Evolutionary conservation across 2,888 invertebrate species (phyloP), one percentile per base, ranked within the genome.

Genomic region (Chrysolina haemoptera): DNA sequence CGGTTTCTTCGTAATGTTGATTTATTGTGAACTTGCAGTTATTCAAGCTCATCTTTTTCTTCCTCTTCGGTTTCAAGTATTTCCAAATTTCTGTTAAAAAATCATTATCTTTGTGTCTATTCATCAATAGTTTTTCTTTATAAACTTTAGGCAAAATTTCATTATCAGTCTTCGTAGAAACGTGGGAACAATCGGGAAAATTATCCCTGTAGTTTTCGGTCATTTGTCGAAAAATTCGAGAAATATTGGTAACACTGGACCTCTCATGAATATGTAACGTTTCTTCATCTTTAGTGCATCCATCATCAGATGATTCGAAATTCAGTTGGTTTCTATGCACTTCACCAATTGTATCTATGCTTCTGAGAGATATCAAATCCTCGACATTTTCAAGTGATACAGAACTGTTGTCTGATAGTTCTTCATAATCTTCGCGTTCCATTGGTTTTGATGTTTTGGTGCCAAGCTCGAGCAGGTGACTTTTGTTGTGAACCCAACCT

Each of bases 401-500:
- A 1, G 86, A 86, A 81, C 85, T 86, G 59, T 69, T 75, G 12
- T 77, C 76, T 16, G 77, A 79, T 46, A 82, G 78, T 27, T 79
- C 79, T 50, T 78, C 78, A 12, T 78, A 78, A 9, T 72, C 76
- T 74, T 79, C 78, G 10, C 66, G 70, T 16, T 71, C 73, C 75
- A 76, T 76, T 43, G 70, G 35, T 40, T 64, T 40, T 12, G 53
- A 62, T 27, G 62, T 68, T 41, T 70, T 67, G 4, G 46, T 35
- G 14, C 75, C 84, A 40, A 87, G 77, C 50, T 82, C 82, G 18
- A 88, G 77, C 75, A 88, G 79, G 79, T 87, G 87, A 11, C 85
- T 85, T 66, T 86, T 81, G 76, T 88, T 88, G 73, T 87, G 87
- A 73, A 87, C 86, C 88, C 88, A 88, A 1, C 88, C 88, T 75